Evolutionary conservation across 2,797 vertebrate species (phyloP), one percentile per base, ranked within the genome.

Genomic region (Artibeus lituratus): DNA sequence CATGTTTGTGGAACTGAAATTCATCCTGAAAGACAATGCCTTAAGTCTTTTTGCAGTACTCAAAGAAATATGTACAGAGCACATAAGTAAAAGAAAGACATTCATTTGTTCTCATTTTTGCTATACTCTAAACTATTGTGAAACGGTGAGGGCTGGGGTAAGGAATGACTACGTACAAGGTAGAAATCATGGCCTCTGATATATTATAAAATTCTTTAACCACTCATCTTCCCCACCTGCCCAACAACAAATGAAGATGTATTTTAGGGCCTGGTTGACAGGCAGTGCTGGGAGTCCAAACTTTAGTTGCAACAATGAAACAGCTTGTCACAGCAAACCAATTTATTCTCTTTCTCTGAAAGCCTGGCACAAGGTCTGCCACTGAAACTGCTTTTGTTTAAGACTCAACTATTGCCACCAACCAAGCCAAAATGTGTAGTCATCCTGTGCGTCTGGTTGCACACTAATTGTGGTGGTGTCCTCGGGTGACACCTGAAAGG

Each of bases 291-390:
- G 83, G 85, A 96, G 94, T 76, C 82, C 89, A 84, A 76, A 93
- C 83, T 55, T 57, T 83, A 87, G 85, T 82, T 67, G 53, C 81
- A 93, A 74, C 62, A 87, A 44, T 62, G 51, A 12, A 70, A 95
- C 86, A 90, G 95, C 89, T 96, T 94, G 87, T 97, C 91, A 96
- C 5, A 88, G 95, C 81, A 94, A 94, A 53, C 53, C 92, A 81
- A 96, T 98, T 94, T 91, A 88, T 83, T 94, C 96, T 76, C 81
- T 96, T 97, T 92, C 87, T 97, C 93, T n/a, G 39, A 93, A 95
- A 95, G 72, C 85, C 91, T 97, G 96, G 97, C 95, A 91, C 65
- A 39, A 74, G 93, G 87, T 92, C 94, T 72, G 86, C 65, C 67
- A 55, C 32, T 65, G 76, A 90, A 98, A 87, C 51, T 86, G 93